These are phyloP conservation scores for Ceuthmochares aereus DNA, from an alignment of 2,113 vertebrate species.

Conservation along the genomic window DNA sequence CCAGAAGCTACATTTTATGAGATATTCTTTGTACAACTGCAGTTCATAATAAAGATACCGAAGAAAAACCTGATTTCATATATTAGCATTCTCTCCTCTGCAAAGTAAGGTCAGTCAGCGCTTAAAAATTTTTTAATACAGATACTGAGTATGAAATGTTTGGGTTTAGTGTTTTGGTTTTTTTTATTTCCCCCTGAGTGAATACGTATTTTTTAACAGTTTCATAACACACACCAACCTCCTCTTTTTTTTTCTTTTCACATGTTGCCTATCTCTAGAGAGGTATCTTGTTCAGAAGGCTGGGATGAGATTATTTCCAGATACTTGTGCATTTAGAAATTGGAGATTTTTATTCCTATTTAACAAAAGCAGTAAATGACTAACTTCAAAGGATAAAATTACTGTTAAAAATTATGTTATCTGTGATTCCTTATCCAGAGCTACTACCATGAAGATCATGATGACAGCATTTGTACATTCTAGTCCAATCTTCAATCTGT, in stretches of 20 bases:
- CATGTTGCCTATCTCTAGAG: background rate
- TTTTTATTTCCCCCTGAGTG: too few relatives aligned
- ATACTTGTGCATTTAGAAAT: background rate
- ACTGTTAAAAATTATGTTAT: background rate
- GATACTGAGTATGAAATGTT: background rate
- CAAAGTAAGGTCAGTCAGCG: background rate
- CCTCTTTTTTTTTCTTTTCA: background rate
- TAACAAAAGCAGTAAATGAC: background rate
- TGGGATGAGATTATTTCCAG: background rate
- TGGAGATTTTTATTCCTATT: background rate
- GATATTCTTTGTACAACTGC: background rate
- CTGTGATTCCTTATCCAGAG: background rate
- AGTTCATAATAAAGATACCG: background rate
- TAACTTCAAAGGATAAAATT: background rate
- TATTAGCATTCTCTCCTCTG: background rate
- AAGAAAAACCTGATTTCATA: background rate
- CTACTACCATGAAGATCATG: background rate
- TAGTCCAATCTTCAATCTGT: background rate
- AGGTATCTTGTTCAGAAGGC: background rate
- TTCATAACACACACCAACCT: background rate
- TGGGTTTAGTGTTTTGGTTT: background rate
- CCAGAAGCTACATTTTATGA: background rate
- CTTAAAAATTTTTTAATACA: too few relatives aligned
- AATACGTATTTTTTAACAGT: background rate
- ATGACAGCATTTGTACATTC: background rate